A percentile compares a stretch with the other conserved stretches of the same genome.
Evolutionary conservation across 2,113 vertebrate genomes (phyloP).

Genomic region (Dascyllus trimaculatus): DNA sequence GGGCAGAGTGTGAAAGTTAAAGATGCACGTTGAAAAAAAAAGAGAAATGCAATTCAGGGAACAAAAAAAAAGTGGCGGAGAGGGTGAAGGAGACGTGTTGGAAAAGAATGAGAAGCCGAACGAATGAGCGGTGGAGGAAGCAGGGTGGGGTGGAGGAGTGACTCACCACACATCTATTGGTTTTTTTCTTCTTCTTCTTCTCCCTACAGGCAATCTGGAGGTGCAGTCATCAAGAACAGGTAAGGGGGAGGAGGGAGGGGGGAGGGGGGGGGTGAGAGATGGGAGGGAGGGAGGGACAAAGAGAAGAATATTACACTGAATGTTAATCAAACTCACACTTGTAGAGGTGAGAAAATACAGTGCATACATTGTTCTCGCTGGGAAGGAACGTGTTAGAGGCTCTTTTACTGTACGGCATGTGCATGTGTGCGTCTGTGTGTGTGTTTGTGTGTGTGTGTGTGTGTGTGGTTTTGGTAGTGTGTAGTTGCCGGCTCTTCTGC

Average conservation of each 20-base stretch:
- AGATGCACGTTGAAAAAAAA: constrained; percentile 13
- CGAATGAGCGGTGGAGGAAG: neutral
- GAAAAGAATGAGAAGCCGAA: constrained; percentile 38
- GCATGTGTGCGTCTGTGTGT: neutral
- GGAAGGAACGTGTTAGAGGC: constrained; percentile 19
- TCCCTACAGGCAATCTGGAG: constrained; percentile 82
- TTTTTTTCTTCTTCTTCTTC: constrained; percentile 45
- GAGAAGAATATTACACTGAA: constrained; percentile 66
- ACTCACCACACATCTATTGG: constrained; percentile 72
- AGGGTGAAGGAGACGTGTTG: constrained; percentile 35
- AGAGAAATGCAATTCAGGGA: neutral
- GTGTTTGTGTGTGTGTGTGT: constrained; percentile 32
- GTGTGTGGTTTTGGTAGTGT: constrained; percentile 22
- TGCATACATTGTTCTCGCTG: constrained; percentile 28
- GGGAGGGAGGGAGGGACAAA: constrained; percentile 30
- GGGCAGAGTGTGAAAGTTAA: constrained; percentile 54
- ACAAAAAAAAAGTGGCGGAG: neutral
- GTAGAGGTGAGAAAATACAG: constrained; percentile 61
- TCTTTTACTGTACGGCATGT: constrained; percentile 22
- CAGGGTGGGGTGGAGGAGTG: constrained; percentile 65
- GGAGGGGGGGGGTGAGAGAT: neutral
- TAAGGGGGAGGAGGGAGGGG: constrained; percentile 53
- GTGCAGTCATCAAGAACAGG: constrained; percentile 84
- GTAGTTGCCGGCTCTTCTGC: constrained; percentile 42
- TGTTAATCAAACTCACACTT: constrained; percentile 76